Evolutionary conservation across 2,888 invertebrate genomes (phyloP), one percentile per base, ranked within the genome.

Genomic region (Philereme transversata): DNA sequence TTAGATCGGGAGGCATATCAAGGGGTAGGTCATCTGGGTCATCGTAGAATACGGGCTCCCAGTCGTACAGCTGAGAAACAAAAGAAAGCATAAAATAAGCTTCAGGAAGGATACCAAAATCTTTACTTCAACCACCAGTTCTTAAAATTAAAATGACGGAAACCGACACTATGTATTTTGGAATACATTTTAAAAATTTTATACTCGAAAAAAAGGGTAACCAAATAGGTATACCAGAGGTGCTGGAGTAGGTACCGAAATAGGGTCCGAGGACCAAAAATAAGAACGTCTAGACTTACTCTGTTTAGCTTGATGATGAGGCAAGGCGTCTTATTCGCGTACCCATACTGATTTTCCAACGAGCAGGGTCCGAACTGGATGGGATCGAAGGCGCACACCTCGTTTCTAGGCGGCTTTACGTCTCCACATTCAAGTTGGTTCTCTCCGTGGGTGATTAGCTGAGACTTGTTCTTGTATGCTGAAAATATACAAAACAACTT

Each of bases 221-320:
- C 22, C 22, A 22, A 22, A 22, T 22, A 22, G 22, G 3, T 22
- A 22, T 22, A 22, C 3, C 22, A 22, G 22, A 22, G 22, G 22
- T 22, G 22, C 22, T 22, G 22, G 22, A 22, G 22, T 22, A 22
- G 22, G 22, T 22, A 22, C 22, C 22, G 22, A 22, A 22, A 22
- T 22, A 22, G 22, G 22, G 22, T 22, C 22, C 22, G 22, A 22
- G 22, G 22, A 22, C 22, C 1, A 22, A 22, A 22, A 22, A 22
- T 22, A 22, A 22, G 10, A 49, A 35, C 6, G 22, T 10, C 10
- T 6, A 48, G 35, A 11, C 41, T 49, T 51, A 89, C 90, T 75
- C 82, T 97, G 86, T 99, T 99, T 48, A 99, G 88, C 82, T 99
- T 99, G 66, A 99, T 93, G 82, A 99, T 96, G 63, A 99, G 94